Evolutionary conservation across 2,888 invertebrate species (phyloP).

Genomic region (Platypus cylindrus): DNA sequence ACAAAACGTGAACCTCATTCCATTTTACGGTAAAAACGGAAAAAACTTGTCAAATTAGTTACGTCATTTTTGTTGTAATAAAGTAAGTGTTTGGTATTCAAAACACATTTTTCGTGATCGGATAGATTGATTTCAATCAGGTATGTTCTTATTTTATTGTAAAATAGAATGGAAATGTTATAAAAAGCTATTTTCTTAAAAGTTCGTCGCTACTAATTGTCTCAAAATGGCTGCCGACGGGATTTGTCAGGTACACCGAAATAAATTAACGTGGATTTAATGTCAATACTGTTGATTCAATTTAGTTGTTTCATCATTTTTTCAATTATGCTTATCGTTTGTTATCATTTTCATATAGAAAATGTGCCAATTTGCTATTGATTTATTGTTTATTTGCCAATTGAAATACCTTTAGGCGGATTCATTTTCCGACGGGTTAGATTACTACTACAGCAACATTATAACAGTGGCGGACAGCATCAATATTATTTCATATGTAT

Average conservation of each 20-base stretch:
- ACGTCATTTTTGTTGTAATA: conserved; percentile 23
- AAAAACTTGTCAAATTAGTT: conserved; percentile 20
- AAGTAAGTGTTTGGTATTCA: conserved; percentile 23
- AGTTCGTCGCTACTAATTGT: conserved; percentile 33
- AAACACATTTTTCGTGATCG: conserved; percentile 18
- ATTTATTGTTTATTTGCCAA: conserved; percentile 3
- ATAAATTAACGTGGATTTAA: too few relatives aligned
- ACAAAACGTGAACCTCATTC: too few relatives aligned
- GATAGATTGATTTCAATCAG: conserved; percentile 15
- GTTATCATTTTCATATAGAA: too few relatives aligned
- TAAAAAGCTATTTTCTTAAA: conserved; percentile 42
- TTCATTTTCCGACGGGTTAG: conserved; percentile 14
- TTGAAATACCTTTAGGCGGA: conserved; percentile 7
- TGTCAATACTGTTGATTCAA: conserved; percentile 9
- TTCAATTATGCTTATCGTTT: conserved; percentile 5
- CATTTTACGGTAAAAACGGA: conserved; percentile 15
- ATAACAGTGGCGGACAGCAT: conserved; percentile 12
- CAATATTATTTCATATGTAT: too few relatives aligned
- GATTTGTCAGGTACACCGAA: conserved; percentile 23
- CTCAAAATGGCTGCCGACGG: conserved; percentile 39
- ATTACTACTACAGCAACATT: conserved; percentile 7
- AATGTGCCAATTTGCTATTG: conserved; percentile 6
- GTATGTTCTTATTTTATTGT: conserved; percentile 17
- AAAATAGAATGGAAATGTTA: conserved; percentile 33
- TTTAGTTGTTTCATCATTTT: conserved; percentile 15